Base-by-base conservation (phyloP, 2,888 invertebrate genomes). In the Sepioteuthis lessoniana region DNA sequence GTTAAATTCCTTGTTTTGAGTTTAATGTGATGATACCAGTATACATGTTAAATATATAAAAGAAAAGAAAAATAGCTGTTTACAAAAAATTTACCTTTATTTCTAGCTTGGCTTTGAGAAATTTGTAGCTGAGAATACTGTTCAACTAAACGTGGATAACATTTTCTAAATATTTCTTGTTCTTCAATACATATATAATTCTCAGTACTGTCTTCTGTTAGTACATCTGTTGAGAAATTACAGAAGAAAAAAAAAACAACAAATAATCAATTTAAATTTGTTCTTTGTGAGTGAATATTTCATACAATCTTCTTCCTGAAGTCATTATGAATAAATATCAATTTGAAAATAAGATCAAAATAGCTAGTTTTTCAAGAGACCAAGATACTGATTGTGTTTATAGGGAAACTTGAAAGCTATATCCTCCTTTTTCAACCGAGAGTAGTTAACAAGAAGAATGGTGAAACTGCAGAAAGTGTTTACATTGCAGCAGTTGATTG, bases 141-240 rank as follows among this genome's bases (percentile, higher is more conserved):
- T 50, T 94, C 90, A 5, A 96, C 96, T 28, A 96, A 16, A 16
- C 95, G 90, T 28, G 96, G 96, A 94, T 95, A 96, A 94, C 96
- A 96, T 31, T 94, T 94, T 21, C 92, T 76, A 93, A 96, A 96
- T 93, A 96, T 50, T 19, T 95, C 95, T 94, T 96, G 95, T 31
- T 95, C 95, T 94, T 96, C 96, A 93, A 96, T 94, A 13, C 95
- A 95, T 5, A 95, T 96, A 42, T 95, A 95, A 90, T 94, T 94
- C 28, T 94, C 94, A n/a, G n/a, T 28, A 55, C 46, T n/a, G n/a
- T 91, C 93, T 31, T 94, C 92, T n/a, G 94, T 90, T 76, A n/a
- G n/a, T n/a, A 16, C 16, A 76, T 1, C 76, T 76, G 25, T 55
- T 55, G 13, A 76, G 76, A 76, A 76, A 76, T 76, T 10, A 76